Evolutionary conservation across 35 echinoderm and acorn worm species (phyloP).

Genomic region (Apostichopus japonicus): DNA sequence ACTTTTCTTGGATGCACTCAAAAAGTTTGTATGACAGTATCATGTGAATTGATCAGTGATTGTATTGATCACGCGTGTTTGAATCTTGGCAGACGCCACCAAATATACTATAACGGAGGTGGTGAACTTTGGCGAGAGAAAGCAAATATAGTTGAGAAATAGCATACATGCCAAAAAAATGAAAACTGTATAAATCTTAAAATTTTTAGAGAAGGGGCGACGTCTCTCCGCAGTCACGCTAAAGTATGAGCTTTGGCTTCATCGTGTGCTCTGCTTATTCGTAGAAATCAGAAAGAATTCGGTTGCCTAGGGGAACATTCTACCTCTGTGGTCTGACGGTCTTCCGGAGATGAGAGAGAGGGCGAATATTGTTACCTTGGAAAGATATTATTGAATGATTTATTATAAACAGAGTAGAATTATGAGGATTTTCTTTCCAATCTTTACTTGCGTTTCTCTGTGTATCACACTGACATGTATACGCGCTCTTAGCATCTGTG

Average conservation of each 20-base stretch:
- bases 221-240: background rate
- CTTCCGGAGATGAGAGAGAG: background rate
- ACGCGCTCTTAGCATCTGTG: constrained; percentile 17
- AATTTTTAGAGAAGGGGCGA: no score
- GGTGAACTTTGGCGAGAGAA: no score
- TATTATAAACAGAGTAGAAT: constrained; percentile 44
- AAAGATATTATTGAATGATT: constrained; percentile 43
- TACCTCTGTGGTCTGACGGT: constrained; percentile 7
- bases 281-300: background rate
- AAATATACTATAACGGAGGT: no score
- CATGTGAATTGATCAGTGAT: no score
- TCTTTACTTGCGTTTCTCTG: no score
- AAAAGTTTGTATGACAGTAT: no score
- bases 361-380: constrained; percentile 36
- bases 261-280: background rate
- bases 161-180: no score
- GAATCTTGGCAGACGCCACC: no score
- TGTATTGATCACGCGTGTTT: no score
- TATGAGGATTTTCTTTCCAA: background rate
- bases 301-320: background rate
- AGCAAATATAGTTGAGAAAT: no score
- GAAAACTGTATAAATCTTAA: no score
- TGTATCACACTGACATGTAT: background rate
- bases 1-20: no score
- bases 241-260: background rate